Evolutionary conservation across 2,888 invertebrate genomes (phyloP).

Genomic region (Glaucopsyche alexis): DNA sequence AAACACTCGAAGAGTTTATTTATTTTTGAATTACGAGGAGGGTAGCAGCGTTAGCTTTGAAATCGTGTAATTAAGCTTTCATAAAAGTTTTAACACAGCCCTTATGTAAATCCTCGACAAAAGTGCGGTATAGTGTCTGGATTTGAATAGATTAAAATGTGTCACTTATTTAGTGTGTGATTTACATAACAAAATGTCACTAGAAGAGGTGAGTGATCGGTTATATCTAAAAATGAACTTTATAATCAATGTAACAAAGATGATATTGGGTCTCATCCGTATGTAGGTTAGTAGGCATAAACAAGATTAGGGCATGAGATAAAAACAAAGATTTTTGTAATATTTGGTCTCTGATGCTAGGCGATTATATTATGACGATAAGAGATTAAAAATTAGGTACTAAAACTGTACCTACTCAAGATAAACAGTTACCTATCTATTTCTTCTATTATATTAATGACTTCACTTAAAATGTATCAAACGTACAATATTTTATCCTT

Average conservation of each 20-base stretch:
- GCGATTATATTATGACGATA: background rate
- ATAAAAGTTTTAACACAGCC: background rate
- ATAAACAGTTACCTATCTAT: too few species aligned
- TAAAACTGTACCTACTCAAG: background rate
- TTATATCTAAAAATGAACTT: constrained; percentile 16
- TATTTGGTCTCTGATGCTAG: background rate
- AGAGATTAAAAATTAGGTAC: background rate
- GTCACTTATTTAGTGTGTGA: constrained; percentile 54
- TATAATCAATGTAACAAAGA: constrained; percentile 25
- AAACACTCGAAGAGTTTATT: constrained; percentile 37
- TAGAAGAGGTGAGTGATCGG: constrained; percentile 64
- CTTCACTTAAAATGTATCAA: background rate
- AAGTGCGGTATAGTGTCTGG: constrained; percentile 32
- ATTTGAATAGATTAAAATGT: constrained; percentile 49
- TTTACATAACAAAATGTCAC: constrained; percentile 61
- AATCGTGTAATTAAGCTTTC: constrained; percentile 1
- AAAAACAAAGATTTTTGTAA: constrained; percentile 21
- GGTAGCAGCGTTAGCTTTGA: constrained; percentile 31
- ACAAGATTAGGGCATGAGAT: constrained; percentile 23
- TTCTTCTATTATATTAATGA: background rate
- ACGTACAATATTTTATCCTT: background rate
- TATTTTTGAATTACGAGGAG: constrained; percentile 35
- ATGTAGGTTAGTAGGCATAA: constrained; percentile 35
- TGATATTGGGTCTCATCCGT: constrained; percentile 22
- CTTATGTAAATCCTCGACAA: background rate